Conservation (phyloP, 2,888 invertebrate species). For the Drosophila maculinotata region DNA sequence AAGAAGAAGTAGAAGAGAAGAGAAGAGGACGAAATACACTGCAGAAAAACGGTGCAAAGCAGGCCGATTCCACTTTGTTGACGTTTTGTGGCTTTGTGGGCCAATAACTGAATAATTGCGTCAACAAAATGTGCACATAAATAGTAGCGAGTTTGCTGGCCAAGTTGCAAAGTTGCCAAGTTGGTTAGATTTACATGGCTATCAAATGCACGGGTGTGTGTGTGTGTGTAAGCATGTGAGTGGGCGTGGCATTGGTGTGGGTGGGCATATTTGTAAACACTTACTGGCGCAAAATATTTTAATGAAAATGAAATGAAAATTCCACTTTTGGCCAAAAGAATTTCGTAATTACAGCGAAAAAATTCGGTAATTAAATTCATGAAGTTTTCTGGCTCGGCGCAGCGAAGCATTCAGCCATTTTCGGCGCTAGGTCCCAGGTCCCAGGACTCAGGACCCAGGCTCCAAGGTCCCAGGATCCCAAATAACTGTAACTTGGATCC, state of each 20-base stretch:
- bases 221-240: not conserved
- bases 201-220: not conserved
- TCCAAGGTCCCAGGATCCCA: slow-evolving; percentile 26
- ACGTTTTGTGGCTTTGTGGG: slow-evolving; percentile 72
- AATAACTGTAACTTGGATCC: slow-evolving; percentile 50
- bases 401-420: slow-evolving; percentile 58
- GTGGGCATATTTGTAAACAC: slow-evolving; percentile 73
- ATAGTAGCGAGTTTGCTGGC: slow-evolving; percentile 28
- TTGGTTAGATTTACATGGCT: slow-evolving; percentile 18
- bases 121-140: slow-evolving; percentile 39
- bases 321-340: slow-evolving; percentile 78
- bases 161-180: slow-evolving; percentile 18
- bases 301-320: slow-evolving; percentile 79
- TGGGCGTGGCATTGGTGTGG: not conserved
- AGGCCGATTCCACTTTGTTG: slow-evolving; percentile 26
- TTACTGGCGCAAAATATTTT: slow-evolving; percentile 75
- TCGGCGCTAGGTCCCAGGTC: slow-evolving; percentile 23
- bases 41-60: slow-evolving; percentile 12
- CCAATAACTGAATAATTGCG: slow-evolving; percentile 76
- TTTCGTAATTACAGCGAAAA: slow-evolving; percentile 80
- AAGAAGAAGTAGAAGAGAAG: not conserved
- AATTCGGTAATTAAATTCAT: slow-evolving; percentile 79
- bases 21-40: slow-evolving; percentile 29
- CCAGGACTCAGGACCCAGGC: slow-evolving; percentile 14
- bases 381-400: slow-evolving; percentile 70